Evolutionary conservation across 2,113 vertebrate species (phyloP), one percentile per base, ranked within the genome.

Genomic region (Leuciscus idus): DNA sequence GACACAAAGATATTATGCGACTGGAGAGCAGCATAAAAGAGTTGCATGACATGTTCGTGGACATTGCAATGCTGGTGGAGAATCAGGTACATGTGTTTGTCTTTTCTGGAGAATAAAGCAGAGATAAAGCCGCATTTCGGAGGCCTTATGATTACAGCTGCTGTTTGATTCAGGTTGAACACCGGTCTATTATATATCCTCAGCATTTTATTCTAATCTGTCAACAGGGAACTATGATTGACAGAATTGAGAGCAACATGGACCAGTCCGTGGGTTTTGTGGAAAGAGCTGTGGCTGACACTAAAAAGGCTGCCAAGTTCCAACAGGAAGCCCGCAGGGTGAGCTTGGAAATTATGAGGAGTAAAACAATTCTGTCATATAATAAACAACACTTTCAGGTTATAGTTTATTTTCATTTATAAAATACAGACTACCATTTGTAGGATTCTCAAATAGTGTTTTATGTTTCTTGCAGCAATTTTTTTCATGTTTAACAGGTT

Each of bases 11-110:
- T 94, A 99, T 98, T 3, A 94, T 98, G 92, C 91, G 96, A 85
- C 94, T 99, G 90, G 97, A 98, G 90, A 98, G 97, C 94, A 98
- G 97, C 95, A 97, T 98, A 93, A 99, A 96, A 90, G 97, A 98
- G 93, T 96, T 98, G 2, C 97, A 98, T 0, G 97, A 98, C 93
- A 98, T 98, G 97, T 98, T 98, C 43, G 94, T 98, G 68, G 97
- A 98, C 90, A 98, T 98, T 0, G 97, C 98, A 91, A 97, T 98
- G 97, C 91, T 98, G 89, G 97, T 99, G 84, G 98, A 98, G 85
- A 95, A 95, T 89, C 95, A 95, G 93, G 94, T 94, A 43, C 23
- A 23, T 59, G 52, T 26, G 12, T 66, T 19, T 80, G 33, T 80
- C 12, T 80, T 62, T 77, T 62, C 6, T 43, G 6, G 77, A 46